Evolutionary conservation across 2,113 vertebrate genomes (phyloP).

Genomic region (Muntiacus reevesi): DNA sequence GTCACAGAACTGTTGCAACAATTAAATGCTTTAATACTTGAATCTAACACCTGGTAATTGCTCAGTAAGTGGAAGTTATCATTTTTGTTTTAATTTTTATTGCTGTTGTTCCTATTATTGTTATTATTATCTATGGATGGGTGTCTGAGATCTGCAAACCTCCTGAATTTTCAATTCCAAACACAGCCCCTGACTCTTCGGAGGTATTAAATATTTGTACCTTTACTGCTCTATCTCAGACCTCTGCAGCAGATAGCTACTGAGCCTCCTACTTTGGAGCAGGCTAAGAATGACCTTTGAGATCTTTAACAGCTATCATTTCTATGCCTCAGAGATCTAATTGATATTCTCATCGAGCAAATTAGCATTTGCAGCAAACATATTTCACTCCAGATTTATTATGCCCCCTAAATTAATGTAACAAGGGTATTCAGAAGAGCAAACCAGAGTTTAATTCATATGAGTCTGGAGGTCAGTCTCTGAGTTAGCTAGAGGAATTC

Average conservation of each 20-base stretch:
- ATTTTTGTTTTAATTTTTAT: too few species aligned
- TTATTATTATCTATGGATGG: neutral
- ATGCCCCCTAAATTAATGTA: slow-evolving; percentile 19
- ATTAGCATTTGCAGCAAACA: slow-evolving; percentile 72
- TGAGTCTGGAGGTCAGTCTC: neutral
- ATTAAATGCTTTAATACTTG: neutral
- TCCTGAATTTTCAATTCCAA: neutral
- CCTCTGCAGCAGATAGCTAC: neutral
- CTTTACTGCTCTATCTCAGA: neutral
- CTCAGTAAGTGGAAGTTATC: neutral
- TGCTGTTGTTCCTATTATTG: neutral
- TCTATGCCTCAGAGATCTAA: slow-evolving; percentile 7
- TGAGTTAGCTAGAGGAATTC: neutral
- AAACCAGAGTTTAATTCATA: slow-evolving; percentile 23
- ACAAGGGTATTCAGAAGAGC: slow-evolving; percentile 33
- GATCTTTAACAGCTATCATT: slow-evolving; percentile 15
- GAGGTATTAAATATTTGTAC: neutral
- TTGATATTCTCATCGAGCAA: slow-evolving; percentile 29
- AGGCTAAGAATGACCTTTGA: slow-evolving; percentile 52
- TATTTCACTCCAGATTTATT: slow-evolving; percentile 55
- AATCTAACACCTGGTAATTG: neutral
- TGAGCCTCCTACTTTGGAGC: neutral
- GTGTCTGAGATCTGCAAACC: neutral
- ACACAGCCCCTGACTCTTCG: neutral
- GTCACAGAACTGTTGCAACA: neutral